A percentile compares a stretch with the other conserved stretches of the same genome.
These are phyloP conservation scores for Rhogogaster chlorosoma DNA, from an alignment of 2,888 invertebrate genomes.

Conservation along the genomic window DNA sequence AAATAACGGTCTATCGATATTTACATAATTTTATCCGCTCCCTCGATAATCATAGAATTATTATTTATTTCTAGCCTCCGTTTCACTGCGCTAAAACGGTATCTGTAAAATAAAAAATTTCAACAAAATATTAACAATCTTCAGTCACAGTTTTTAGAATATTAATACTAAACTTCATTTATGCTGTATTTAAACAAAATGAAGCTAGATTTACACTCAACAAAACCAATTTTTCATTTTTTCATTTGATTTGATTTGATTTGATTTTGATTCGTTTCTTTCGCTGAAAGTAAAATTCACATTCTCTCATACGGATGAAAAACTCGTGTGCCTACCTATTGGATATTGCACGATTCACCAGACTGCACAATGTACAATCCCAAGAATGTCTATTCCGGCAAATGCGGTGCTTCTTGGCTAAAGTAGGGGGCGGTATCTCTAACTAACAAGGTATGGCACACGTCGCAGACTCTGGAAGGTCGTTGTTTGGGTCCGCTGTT, in stretches of 20 bases:
- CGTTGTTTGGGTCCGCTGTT: slow-evolving; percentile 91
- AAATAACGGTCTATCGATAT: slow-evolving; percentile 42
- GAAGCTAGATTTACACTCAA: neutral
- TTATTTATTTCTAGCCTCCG: neutral
- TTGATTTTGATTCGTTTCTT: neutral
- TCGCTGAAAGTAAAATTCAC: neutral
- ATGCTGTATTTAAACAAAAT: neutral
- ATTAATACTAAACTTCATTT: too few species aligned
- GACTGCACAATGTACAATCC: slow-evolving; percentile 53
- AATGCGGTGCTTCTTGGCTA: slow-evolving; percentile 88
- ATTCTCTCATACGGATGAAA: neutral
- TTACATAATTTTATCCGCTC: slow-evolving; percentile 45
- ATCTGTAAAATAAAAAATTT: slow-evolving; percentile 27
- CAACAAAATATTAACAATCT: neutral
- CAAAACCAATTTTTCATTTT: neutral
- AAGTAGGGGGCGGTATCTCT: slow-evolving; percentile 95
- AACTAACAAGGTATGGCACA: slow-evolving; percentile 98
- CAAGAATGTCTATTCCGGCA: slow-evolving; percentile 72
- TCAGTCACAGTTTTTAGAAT: neutral
- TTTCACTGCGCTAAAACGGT: neutral
- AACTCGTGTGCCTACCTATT: slow-evolving; percentile 58
- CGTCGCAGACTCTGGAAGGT: slow-evolving; percentile 95
- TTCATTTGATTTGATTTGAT: too few species aligned
- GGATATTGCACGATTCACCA: slow-evolving; percentile 68
- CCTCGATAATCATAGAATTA: slow-evolving; percentile 13